Base-by-base conservation (phyloP, 2,888 invertebrate genomes). In the Patella pellucida region DNA sequence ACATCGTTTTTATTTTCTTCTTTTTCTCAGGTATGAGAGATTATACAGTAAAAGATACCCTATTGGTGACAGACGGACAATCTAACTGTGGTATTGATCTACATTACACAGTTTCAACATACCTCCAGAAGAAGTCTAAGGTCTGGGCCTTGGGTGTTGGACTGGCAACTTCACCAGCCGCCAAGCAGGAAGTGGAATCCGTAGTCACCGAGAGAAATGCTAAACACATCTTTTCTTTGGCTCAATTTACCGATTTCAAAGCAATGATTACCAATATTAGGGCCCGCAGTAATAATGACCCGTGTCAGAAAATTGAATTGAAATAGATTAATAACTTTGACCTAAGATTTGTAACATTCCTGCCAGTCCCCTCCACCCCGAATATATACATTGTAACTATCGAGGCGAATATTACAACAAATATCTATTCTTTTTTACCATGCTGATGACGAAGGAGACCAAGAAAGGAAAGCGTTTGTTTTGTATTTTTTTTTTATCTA, bases 81-180 rank as follows among this genome's bases (percentile, higher is more conserved):
- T 78, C 75, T 27, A 78, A 78, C 71, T 78, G 78, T 31, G 78
- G 78, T n/a, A 19, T 73, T 41, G 68, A 75, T 23, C 72, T 73
- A 16, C 52, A 67, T 11, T 56, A 71, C 19, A 71, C 71, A 68
- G 77, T 68, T 54, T 73, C 73, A 19, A 27, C 69, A 14, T 56
- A 50, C 31, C 73, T 78, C 54, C 72, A 75, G 56, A 19, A 69
- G 1, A 31, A 68, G n/a, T 54, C 74, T 71, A 75, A 72, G 67
- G 72, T 78, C 16, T 76, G 54, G 27, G 78, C 78, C 19, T 52
- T 78, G 69, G 78, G 78, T n/a, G 72, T 78, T n/a, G 76, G 75
- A 41, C 23, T 78, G 16, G 73, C 72, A 52, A 52, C 68, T 14
- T 68, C 71, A 23, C 69, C 73, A 2, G 14, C 69, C 9, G 78